A percentile compares a stretch with the other conserved stretches of the same genome.
Conservation (phyloP, 2,113 vertebrate species). For the Polypterus bichir region DNA sequence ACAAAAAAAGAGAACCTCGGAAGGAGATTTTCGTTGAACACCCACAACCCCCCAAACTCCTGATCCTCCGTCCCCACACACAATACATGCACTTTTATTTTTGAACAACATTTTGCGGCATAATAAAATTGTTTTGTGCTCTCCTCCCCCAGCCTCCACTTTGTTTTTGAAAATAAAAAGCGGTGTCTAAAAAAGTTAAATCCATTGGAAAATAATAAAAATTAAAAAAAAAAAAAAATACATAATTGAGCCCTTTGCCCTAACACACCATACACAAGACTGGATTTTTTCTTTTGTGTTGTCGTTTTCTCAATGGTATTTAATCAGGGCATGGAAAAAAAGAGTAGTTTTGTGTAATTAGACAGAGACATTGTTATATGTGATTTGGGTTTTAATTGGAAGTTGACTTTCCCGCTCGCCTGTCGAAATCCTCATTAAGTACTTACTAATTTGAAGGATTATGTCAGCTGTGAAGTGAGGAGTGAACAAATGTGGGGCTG, state of each 20-base stretch:
- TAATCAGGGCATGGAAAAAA: constrained; percentile 61
- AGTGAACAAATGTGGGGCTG: constrained; percentile 33
- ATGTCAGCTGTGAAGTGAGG: constrained; percentile 59
- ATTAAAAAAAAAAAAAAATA: not conserved
- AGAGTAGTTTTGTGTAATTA: constrained; percentile 71
- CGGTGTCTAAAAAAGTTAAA: no score
- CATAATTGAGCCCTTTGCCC: no score
- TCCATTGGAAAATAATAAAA: no score
- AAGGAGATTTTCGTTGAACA: not conserved
- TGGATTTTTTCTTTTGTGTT: constrained; percentile 40
- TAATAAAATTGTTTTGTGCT: no score
- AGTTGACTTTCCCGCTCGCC: constrained; percentile 64
- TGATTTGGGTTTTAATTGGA: constrained; percentile 40
- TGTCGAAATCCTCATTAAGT: constrained; percentile 57
- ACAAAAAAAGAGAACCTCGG: constrained; percentile 19
- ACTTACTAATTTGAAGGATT: constrained; percentile 53
- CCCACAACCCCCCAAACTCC: constrained; percentile 17
- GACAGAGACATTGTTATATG: constrained; percentile 48
- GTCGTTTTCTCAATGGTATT: constrained; percentile 54
- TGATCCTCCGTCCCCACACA: not conserved
- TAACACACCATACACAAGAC: no score
- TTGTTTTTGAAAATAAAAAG: no score
- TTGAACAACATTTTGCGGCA: not conserved
- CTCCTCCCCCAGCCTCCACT: no score
- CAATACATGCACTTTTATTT: not conserved